Percentiles rank a stretch among this genome's conserved stretches.
phyloP scores from a whole-genome alignment of 2,888 invertebrate genomes.

The Taenaris catops region DNA sequence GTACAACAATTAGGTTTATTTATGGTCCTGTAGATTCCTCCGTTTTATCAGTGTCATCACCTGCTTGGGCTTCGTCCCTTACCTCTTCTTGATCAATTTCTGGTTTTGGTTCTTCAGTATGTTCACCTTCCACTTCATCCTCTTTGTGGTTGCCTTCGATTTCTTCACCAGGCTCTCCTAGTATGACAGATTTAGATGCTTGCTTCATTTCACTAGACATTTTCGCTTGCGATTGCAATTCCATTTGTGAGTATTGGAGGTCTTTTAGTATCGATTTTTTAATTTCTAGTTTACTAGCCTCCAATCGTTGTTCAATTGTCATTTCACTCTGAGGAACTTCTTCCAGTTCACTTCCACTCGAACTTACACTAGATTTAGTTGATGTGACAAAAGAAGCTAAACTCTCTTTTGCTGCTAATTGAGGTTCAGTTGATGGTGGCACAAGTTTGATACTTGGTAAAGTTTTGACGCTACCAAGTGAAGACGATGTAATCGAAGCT shows the following conservation, averaged over 20 bases:
- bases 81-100: constrained; percentile 13
- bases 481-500: constrained; percentile 34
- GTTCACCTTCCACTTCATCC: constrained; percentile 27
- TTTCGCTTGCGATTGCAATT: constrained; percentile 34
- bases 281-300: constrained; percentile 51
- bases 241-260: constrained; percentile 45
- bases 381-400: constrained; percentile 56
- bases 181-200: constrained; percentile 32
- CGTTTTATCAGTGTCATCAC: constrained; percentile 20
- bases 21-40: constrained; percentile 16
- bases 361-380: constrained; percentile 38
- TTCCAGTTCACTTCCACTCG: constrained; percentile 28
- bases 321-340: constrained; percentile 33
- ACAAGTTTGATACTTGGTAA: constrained; percentile 54
- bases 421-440: constrained; percentile 34
- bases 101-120: constrained; percentile 17
- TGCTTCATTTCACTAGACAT: constrained; percentile 27
- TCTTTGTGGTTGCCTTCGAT: constrained; percentile 35
- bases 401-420: constrained; percentile 44
- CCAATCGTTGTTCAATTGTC: constrained; percentile 46
- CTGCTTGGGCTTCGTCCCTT: constrained; percentile 11
- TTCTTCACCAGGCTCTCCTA: constrained; percentile 34
- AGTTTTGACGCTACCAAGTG: constrained; percentile 50
- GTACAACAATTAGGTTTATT: constrained; percentile 41
- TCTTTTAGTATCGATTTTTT: constrained; percentile 64